Evolutionary conservation across 2,888 invertebrate species (phyloP).

Genomic region (Idaea aversata): DNA sequence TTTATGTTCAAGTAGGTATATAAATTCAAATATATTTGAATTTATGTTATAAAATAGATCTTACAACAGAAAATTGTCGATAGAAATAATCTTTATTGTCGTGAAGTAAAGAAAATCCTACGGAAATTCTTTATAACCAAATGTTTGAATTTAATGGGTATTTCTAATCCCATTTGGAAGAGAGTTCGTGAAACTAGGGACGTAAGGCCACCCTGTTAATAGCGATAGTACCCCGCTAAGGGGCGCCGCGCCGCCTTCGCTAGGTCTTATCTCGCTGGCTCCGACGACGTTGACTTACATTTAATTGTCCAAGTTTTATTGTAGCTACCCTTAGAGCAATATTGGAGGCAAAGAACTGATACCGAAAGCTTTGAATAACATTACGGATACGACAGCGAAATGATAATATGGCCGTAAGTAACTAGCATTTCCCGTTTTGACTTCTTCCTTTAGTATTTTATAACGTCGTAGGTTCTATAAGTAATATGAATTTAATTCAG

Average conservation of each 20-base stretch:
- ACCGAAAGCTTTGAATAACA: constrained; percentile 49
- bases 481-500: background rate
- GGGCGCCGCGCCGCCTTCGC: constrained; percentile 42
- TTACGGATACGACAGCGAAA: constrained; percentile 36
- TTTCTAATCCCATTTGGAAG: constrained; percentile 51
- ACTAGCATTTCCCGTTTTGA: background rate
- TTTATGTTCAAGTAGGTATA: no score
- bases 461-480: background rate
- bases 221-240: constrained; percentile 63
- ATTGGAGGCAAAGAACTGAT: constrained; percentile 58
- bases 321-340: constrained; percentile 66
- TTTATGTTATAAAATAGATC: no score
- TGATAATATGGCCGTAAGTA: background rate
- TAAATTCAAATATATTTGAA: no score
- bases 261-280: constrained; percentile 68
- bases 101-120: constrained; percentile 25
- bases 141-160: constrained; percentile 47
- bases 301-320: constrained; percentile 78
- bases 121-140: constrained; percentile 10
- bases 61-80: no score
- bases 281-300: constrained; percentile 69
- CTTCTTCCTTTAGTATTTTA: background rate
- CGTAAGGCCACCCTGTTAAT: constrained; percentile 63
- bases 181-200: constrained; percentile 51
- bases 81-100: no score